phyloP scores from a whole-genome alignment of 1,140 invertebrate genomes.

The Sesamia nonagrioides region DNA sequence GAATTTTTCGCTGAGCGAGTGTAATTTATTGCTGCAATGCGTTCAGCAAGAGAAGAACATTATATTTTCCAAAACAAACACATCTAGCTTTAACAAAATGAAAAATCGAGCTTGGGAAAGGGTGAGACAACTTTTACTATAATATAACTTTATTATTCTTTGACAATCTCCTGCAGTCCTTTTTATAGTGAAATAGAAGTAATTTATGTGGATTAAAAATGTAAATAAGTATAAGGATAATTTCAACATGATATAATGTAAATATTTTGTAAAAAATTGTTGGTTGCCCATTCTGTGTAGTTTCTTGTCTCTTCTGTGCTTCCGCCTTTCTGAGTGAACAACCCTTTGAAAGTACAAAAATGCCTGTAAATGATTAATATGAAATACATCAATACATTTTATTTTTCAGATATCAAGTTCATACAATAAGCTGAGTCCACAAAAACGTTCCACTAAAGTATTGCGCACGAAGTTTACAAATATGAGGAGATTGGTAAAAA shows the following conservation, averaged over 20 bases:
- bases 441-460: slow-evolving; percentile 68
- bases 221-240: no score
- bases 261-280: no score
- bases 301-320: no score
- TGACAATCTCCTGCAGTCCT: neutral
- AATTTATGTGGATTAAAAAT: no score
- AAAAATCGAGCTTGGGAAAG: slow-evolving; percentile 75
- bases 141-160: no score
- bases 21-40: slow-evolving; percentile 74
- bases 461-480: slow-evolving; percentile 75
- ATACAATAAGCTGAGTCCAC: slow-evolving; percentile 72
- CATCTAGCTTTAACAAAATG: slow-evolving; percentile 57
- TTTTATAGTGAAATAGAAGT: neutral
- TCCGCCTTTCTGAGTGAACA: no score
- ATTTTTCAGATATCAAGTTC: slow-evolving; percentile 68
- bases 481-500: slow-evolving; percentile 68
- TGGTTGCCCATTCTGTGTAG: no score
- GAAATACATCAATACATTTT: slow-evolving; percentile 16
- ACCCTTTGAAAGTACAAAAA: no score
- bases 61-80: slow-evolving; percentile 62
- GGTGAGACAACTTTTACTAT: slow-evolving; percentile 57
- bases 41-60: slow-evolving; percentile 73
- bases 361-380: no score
- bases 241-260: no score
- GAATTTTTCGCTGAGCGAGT: slow-evolving; percentile 77